phyloP scores from a whole-genome alignment of 2,888 invertebrate genomes.

The Opisthograptis luteolata region DNA sequence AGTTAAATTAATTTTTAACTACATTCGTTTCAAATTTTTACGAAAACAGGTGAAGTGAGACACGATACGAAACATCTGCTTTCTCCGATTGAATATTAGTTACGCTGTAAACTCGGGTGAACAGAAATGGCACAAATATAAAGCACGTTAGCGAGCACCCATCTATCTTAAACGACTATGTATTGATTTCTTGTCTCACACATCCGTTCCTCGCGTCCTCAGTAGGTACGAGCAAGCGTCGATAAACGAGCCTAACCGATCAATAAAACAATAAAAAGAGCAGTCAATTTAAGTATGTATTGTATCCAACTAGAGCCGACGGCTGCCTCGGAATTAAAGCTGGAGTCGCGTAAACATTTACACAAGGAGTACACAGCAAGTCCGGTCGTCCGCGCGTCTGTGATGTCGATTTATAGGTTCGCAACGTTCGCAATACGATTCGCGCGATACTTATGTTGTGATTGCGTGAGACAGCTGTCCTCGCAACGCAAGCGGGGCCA shows the following conservation, averaged over 20 bases:
- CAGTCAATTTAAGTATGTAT: constrained; percentile 34
- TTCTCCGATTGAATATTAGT: background rate
- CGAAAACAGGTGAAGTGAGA: background rate
- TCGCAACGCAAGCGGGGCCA: background rate
- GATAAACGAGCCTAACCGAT: constrained; percentile 20
- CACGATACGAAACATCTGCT: background rate
- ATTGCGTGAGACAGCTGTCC: background rate
- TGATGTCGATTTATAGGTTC: constrained; percentile 9
- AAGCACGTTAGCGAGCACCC: background rate
- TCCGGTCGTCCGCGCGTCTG: constrained; percentile 28
- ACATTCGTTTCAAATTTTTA: background rate
- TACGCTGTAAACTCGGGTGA: background rate
- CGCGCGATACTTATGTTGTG: background rate
- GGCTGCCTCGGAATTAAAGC: constrained; percentile 38
- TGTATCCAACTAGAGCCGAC: constrained; percentile 28
- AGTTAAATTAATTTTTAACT: background rate
- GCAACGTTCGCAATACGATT: constrained; percentile 2
- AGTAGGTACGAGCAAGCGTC: background rate
- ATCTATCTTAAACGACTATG: constrained; percentile 10
- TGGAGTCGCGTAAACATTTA: constrained; percentile 51
- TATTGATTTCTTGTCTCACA: constrained; percentile 17
- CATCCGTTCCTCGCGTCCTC: background rate
- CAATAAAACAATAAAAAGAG: constrained; percentile 32
- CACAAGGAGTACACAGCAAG: constrained; percentile 37
- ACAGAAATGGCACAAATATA: background rate